Conservation (phyloP, 2,797 vertebrate genomes). For the Oryzias dopingdopingensis region DNA sequence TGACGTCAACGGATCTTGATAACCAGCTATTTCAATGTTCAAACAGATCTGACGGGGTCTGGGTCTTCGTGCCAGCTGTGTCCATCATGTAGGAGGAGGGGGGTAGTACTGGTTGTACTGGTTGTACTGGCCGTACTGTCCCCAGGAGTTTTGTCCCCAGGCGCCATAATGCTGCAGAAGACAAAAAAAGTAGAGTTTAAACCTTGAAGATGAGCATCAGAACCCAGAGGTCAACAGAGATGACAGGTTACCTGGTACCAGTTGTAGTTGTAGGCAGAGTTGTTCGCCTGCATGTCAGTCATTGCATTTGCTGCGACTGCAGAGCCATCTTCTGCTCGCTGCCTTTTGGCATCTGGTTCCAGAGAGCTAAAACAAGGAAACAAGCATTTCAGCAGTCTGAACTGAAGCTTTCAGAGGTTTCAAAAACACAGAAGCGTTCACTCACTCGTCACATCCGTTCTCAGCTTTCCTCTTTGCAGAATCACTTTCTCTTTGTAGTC, state of each 20-base stretch:
- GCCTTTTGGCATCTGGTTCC: slow-evolving; percentile 90
- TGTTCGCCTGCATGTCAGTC: slow-evolving; percentile 86
- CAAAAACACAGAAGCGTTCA: background rate
- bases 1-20: slow-evolving; percentile 13
- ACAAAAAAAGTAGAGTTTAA: accelerated
- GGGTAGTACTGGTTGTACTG: slow-evolving; percentile 97
- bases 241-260: slow-evolving; percentile 91
- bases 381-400: background rate
- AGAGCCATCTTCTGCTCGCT: slow-evolving; percentile 82
- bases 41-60: slow-evolving; percentile 30
- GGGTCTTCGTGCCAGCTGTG: slow-evolving; percentile 30
- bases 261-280: slow-evolving; percentile 93
- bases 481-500: slow-evolving; percentile 88
- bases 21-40: too few relatives aligned
- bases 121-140: slow-evolving; percentile 80
- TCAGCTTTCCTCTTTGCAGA: slow-evolving; percentile 89
- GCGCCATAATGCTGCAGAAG: slow-evolving; percentile 83
- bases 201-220: too few relatives aligned
- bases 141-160: slow-evolving; percentile 91
- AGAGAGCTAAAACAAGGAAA: slow-evolving; percentile 76
- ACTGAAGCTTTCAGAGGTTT: background rate
- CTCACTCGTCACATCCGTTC: slow-evolving; percentile 84
- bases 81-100: slow-evolving; percentile 88
- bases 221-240: too few relatives aligned
- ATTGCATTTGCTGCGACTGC: slow-evolving; percentile 71